Conservation (phyloP, 1,140 invertebrate species). For the Bombyx mori region ASM3026992v2 NC_085119.1:8341501-8342000, state of each 20-base stretch:
- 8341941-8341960: conserved; percentile 58
- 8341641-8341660: too few species aligned
- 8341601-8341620: neutral
- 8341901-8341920: conserved; percentile 9
- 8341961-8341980: conserved; percentile 45
- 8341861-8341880: neutral
- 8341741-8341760: too few species aligned
- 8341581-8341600: conserved; percentile 16
- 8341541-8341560: conserved; percentile 7
- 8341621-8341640: too few species aligned
- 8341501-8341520: conserved; percentile 31
- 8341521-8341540: conserved; percentile 15
- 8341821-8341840: neutral
- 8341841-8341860: too few species aligned
- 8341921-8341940: conserved; percentile 56
- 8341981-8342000: conserved; percentile 47
- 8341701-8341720: too few species aligned
- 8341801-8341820: neutral
- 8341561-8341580: conserved; percentile 13
- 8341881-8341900: neutral
- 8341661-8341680: too few species aligned
- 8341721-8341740: too few species aligned
- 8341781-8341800: too few species aligned
- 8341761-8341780: too few species aligned
- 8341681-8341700: too few species aligned